Evolutionary conservation across 2,797 vertebrate genomes (phyloP), one percentile per base, ranked within the genome.

Genomic region (Sebastes hopkinsi): DNA sequence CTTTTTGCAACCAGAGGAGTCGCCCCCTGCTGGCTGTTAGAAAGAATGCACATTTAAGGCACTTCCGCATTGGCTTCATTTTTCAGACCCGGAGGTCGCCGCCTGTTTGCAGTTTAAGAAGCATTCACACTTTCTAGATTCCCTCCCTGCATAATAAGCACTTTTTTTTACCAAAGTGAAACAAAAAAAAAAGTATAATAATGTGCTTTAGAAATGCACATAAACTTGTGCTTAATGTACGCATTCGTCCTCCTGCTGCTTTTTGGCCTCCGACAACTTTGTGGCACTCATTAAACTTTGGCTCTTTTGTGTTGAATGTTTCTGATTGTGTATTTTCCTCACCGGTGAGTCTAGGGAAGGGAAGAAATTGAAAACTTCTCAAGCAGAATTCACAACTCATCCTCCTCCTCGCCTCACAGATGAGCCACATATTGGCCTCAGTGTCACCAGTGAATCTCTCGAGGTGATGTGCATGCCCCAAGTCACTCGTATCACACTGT

Each of bases 351-450:
- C 42, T 3, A 14, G 38, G 34, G 54, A 84, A 23, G 29, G 50
- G 42, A 54, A 64, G 59, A 79, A 77, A 84, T 66, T 70, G 64
- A 82, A 84, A 82, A 70, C 64, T 80, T 75, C 69, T 86, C 72
- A 74, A 76, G 73, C 83, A 81, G 69, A 87, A 82, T 73, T 81
- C 78, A 67, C 23, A 58, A 76, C 23, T 75, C 75, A 58, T 72
- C 71, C 20, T 69, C 54, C n/a, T 69, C 38, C 62, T 52, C 34
- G 3, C 34, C 29, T 79, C 71, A 18, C 58, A 79, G 29, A 75
- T 64, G 86, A 80, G 78, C 23, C 77, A 14, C 77, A 77, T 9
- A 10, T 50, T 23, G 29, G 58, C 67, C 75, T 77, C 14, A 2
- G 18, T 56, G 52, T 75, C 60, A 55, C 58, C 46, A 3, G 29